phyloP scores from a whole-genome alignment of 2,888 invertebrate species.

The Eupsilia transversa region DNA sequence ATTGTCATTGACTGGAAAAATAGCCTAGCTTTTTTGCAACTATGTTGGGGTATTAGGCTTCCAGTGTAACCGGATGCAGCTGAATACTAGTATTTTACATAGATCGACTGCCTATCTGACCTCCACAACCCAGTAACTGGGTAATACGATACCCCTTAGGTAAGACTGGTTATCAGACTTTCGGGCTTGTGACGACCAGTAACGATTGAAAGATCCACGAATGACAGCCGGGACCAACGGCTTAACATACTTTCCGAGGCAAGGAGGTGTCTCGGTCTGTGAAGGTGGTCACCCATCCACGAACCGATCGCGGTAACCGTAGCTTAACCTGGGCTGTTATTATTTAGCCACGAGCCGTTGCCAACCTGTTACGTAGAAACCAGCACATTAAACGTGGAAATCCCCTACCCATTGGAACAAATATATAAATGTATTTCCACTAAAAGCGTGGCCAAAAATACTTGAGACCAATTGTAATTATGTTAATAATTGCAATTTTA shows the following conservation, averaged over 20 bases:
- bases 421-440: not conserved
- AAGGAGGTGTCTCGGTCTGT: not conserved
- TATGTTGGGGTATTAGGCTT: not conserved
- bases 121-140: not conserved
- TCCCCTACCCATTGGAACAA: too few relatives aligned
- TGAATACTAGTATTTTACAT: not conserved
- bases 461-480: not conserved
- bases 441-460: not conserved
- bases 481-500: slow-evolving; percentile 11
- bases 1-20: too few relatives aligned
- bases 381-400: too few relatives aligned
- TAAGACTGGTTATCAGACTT: not conserved
- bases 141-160: not conserved
- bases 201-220: not conserved
- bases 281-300: not conserved
- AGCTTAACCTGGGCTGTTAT: not conserved
- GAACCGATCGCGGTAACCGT: not conserved
- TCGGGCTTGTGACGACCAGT: not conserved
- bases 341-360: not conserved
- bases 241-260: not conserved
- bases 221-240: not conserved
- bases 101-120: not conserved
- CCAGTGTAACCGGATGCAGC: not conserved
- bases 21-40: not conserved
- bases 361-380: not conserved